Percentiles rank a stretch among this genome's conserved stretches.
These are phyloP conservation scores for Ephialtes manifestator DNA, from an alignment of 2,888 invertebrate genomes.

Conservation along the genomic window DNA sequence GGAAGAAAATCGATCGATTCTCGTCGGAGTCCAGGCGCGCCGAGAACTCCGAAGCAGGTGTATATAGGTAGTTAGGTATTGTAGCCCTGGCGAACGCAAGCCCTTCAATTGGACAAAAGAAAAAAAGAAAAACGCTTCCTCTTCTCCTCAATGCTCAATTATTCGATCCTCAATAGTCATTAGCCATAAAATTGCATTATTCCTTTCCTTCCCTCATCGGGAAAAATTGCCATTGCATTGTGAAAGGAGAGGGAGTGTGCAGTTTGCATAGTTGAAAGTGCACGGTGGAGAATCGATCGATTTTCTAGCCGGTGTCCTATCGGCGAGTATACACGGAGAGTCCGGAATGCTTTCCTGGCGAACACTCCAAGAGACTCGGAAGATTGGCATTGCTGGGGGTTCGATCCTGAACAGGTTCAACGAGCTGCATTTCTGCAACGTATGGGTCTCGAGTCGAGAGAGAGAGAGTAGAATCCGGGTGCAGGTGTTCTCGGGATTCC, in stretches of 20 bases:
- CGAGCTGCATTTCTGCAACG: neutral
- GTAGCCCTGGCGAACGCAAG: conserved; percentile 50
- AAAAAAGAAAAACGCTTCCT: neutral
- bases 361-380: conserved; percentile 3
- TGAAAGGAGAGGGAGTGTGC: neutral
- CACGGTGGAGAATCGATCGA: conserved; percentile 14
- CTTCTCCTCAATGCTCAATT: neutral
- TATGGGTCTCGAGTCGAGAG: neutral
- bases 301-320: conserved; percentile 8
- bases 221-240: neutral
- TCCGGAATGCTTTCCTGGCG: conserved; percentile 18
- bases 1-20: conserved; percentile 67
- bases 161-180: neutral
- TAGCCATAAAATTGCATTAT: neutral
- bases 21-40: conserved; percentile 47
- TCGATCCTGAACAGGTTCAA: conserved; percentile 6
- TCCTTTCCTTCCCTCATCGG: too few species aligned
- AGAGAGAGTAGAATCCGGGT: conserved; percentile 11
- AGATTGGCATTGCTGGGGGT: conserved; percentile 4
- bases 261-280: neutral
- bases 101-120: neutral
- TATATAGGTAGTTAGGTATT: conserved; percentile 29
- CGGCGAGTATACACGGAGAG: neutral
- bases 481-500: conserved; percentile 45
- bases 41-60: conserved; percentile 44